Evolutionary conservation across 2,113 vertebrate species (phyloP).

Genomic region (Festucalex cinctus): DNA sequence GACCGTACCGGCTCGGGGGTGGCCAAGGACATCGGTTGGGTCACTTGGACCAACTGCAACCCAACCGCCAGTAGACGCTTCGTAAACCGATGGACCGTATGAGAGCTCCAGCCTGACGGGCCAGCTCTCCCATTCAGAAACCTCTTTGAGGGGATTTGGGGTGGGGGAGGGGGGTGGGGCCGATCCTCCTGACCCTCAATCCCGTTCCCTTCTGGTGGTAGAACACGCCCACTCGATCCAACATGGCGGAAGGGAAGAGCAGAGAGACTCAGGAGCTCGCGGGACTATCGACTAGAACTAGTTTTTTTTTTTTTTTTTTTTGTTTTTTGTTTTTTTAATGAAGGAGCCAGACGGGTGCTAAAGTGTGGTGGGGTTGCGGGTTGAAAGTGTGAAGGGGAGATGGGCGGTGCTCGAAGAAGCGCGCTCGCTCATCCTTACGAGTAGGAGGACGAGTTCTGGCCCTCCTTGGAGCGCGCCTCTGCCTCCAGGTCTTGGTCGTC

Average conservation of each 20-base stretch:
- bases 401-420: slow-evolving; percentile 57
- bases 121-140: slow-evolving; percentile 45
- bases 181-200: slow-evolving; percentile 42
- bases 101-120: slow-evolving; percentile 38
- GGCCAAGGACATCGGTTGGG: slow-evolving; percentile 60
- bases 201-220: slow-evolving; percentile 34
- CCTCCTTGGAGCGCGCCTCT: slow-evolving; percentile 97
- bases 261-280: slow-evolving; percentile 49
- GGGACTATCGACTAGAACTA: slow-evolving; percentile 47
- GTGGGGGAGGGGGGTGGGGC: slow-evolving; percentile 13
- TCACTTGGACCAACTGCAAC: slow-evolving; percentile 47
- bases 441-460: slow-evolving; percentile 99
- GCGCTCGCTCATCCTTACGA: slow-evolving; percentile 79
- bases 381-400: slow-evolving; percentile 52
- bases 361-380: slow-evolving; percentile 50
- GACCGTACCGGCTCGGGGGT: slow-evolving; percentile 76
- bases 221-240: slow-evolving; percentile 15
- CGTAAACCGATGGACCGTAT: slow-evolving; percentile 39
- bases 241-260: slow-evolving; percentile 38
- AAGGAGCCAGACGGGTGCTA: slow-evolving; percentile 36
- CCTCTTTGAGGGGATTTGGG: slow-evolving; percentile 32
- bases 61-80: slow-evolving; percentile 51
- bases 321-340: background rate
- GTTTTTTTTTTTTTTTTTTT: slow-evolving; percentile 44
- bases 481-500: slow-evolving; percentile 97